Base-by-base conservation (phyloP, 2,888 invertebrate species). In the Hyposoter dolosus region DNA sequence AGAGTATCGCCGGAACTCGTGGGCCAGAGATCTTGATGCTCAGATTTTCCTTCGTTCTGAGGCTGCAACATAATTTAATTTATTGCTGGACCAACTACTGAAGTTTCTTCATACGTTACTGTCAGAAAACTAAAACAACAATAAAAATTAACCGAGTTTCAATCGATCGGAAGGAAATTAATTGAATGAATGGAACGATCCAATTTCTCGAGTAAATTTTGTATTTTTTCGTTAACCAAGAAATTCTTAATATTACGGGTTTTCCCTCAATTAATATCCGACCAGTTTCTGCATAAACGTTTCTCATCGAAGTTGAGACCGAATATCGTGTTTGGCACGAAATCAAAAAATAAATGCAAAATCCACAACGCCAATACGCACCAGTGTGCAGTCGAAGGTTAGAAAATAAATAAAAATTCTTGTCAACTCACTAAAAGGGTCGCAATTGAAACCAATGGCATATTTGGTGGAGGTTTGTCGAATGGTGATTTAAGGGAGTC, bases 401-500 rank as follows among this genome's bases (percentile, higher is more conserved):
- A 9, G 47, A n/a, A 32, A 43, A 17, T 28, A 10, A 12, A 45
- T 15, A 43, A 6, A 40, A 23, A 5, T 2, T 32, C 28, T 75
- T 32, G 3, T 63, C 6, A 28, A 74, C 79, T 90, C 91, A 95
- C 95, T 92, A 95, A 81, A 15, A 95, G 90, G 88, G 94, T 92
- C 7, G 93, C 93, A 47, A 95, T 92, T n/a, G 93, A 91, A 28
- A 94, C 92, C 17, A 95, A 89, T 0, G 94, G 94, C 28, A 94
- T 94, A 43, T 93, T 90, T 4, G 95, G 95, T 50, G 92, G 92
- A n/a, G 95, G 95, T 66, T 94, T 94, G 66, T 95, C 94, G 89
- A 95, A 95, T 0, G 95, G 95, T 3, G 94, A 90, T 68, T 93
- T 94, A 68, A 95, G 90, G 85, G 94, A 94, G 3, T 95, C 95